Percentiles rank a stretch among this genome's conserved stretches.
Evolutionary conservation across 2,113 vertebrate genomes (phyloP).

Genomic region (Oncorhynchus mykiss): DNA sequence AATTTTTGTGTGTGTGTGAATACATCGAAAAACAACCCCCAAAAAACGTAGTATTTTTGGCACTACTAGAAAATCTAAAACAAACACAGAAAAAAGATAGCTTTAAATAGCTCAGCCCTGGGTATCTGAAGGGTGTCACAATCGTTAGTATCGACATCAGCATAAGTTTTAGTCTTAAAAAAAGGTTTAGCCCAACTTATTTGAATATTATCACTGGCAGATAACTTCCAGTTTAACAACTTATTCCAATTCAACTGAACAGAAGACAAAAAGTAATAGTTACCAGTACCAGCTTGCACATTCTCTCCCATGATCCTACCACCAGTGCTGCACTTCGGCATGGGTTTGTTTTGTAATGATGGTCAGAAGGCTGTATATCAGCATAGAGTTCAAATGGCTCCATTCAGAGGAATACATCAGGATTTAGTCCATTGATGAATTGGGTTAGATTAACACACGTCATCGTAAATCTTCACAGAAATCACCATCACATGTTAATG

Average conservation of each 20-base stretch:
- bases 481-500: neutral
- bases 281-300: neutral
- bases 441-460: conserved; percentile 3
- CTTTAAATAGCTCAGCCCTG: neutral
- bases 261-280: neutral
- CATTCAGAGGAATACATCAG: neutral
- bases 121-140: neutral
- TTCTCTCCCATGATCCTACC: neutral
- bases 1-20: neutral
- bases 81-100: conserved; percentile 4
- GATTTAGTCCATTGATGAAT: neutral
- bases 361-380: neutral
- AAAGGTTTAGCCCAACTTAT: neutral
- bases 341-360: neutral
- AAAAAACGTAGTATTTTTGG: conserved; percentile 36
- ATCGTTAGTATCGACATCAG: neutral
- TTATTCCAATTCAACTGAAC: neutral
- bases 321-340: neutral
- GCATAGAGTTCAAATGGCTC: neutral
- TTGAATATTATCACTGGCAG: neutral
- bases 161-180: neutral
- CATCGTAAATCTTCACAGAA: neutral
- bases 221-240: neutral
- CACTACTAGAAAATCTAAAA: conserved; percentile 23
- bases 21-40: conserved; percentile 5